Percentiles rank a stretch among this genome's conserved stretches.
Evolutionary conservation across 2,888 invertebrate species (phyloP).

Genomic region (Mythimna vitellina): DNA sequence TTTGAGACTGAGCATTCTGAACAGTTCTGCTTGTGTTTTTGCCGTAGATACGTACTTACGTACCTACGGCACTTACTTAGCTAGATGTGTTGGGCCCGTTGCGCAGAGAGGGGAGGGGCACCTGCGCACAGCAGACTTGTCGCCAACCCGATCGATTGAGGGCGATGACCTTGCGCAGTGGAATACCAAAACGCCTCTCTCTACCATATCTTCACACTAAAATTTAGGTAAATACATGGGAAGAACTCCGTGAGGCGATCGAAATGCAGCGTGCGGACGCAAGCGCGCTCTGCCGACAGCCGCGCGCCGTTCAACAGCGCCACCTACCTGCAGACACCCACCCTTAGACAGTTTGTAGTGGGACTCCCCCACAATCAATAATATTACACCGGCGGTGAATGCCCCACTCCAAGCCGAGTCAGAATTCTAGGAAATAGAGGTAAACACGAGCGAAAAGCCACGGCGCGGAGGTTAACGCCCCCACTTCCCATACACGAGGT

Average conservation of each 20-base stretch:
- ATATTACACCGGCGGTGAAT: conserved; percentile 17
- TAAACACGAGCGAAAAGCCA: background rate
- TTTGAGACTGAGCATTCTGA: conserved; percentile 81
- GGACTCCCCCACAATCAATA: background rate
- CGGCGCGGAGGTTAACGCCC: background rate
- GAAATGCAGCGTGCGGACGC: conserved; percentile 15
- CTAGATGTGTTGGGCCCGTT: conserved; percentile 76
- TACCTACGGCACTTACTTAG: conserved; percentile 45
- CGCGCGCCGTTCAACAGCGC: background rate
- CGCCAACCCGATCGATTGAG: conserved; percentile 78
- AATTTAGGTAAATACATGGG: conserved; percentile 47
- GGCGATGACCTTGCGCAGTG: conserved; percentile 82
- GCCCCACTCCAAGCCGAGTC: background rate
- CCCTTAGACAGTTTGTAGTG: background rate
- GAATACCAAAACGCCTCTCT: conserved; percentile 43
- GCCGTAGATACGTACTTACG: conserved; percentile 59
- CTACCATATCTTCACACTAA: conserved; percentile 52
- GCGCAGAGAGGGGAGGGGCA: conserved; percentile 69
- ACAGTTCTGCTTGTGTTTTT: conserved; percentile 73
- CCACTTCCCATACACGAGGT: background rate
- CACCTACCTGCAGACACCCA: conserved; percentile 6
- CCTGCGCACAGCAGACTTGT: conserved; percentile 72
- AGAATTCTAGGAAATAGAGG: conserved; percentile 14
- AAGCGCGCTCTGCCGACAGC: background rate
- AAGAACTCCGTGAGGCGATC: conserved; percentile 36